Evolutionary conservation across 2,113 vertebrate species (phyloP).

Genomic region (Callocephalon fimbriatum): DNA sequence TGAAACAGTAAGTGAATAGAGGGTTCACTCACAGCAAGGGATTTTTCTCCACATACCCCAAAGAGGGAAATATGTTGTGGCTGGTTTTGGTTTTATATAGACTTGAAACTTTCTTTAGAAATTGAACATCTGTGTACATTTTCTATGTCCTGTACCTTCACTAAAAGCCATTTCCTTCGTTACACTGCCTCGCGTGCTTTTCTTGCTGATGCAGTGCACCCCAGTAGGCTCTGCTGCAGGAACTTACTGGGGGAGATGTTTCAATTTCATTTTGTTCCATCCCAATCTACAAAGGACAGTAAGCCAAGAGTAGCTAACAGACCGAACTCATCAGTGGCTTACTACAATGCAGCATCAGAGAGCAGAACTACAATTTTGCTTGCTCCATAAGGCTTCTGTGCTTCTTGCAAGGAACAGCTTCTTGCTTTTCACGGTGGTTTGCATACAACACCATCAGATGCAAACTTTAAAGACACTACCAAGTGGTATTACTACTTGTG

Average conservation of each 20-base stretch:
- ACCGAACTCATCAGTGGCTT: neutral
- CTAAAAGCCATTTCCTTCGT: neutral
- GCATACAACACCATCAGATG: neutral
- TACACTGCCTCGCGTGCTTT: neutral
- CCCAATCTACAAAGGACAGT: neutral
- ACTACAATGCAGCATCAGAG: rapidly evolving
- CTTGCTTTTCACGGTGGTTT: neutral
- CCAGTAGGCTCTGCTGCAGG: neutral
- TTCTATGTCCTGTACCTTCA: neutral
- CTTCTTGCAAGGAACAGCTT: neutral
- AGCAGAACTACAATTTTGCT: neutral
- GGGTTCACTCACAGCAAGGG: neutral
- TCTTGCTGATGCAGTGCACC: neutral
- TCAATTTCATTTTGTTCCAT: neutral
- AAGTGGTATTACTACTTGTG: neutral
- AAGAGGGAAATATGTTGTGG: neutral
- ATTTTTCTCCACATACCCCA: neutral
- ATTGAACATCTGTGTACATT: neutral
- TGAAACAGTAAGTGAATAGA: neutral
- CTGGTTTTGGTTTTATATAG: neutral
- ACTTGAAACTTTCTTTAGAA: neutral
- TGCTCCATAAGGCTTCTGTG: neutral
- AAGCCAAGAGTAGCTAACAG: neutral
- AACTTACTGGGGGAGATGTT: neutral
- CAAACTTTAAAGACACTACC: neutral